Percentiles rank a stretch among this genome's conserved stretches.
Conservation (phyloP, 2,113 vertebrate species). For the Chroicocephalus ridibundus region DNA sequence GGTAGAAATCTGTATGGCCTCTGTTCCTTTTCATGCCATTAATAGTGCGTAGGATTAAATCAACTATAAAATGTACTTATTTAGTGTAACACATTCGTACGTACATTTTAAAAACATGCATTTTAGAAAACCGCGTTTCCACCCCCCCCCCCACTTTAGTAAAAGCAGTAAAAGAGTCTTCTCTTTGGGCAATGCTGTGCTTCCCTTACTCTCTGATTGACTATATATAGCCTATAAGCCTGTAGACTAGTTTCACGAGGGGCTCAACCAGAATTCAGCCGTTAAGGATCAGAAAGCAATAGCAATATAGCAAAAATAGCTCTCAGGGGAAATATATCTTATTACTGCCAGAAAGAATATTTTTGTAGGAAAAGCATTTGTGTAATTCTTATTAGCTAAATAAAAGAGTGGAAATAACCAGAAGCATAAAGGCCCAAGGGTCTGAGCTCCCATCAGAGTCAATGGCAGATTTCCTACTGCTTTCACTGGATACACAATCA, state of each 20-base stretch:
- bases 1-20: background rate
- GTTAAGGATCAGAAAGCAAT: slow-evolving; percentile 40
- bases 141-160: background rate
- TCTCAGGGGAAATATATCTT: slow-evolving; percentile 34
- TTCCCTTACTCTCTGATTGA: background rate
- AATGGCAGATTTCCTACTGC: background rate
- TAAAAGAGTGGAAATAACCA: slow-evolving; percentile 47
- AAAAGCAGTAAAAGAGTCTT: background rate
- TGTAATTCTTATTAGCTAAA: slow-evolving; percentile 49
- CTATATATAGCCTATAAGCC: background rate
- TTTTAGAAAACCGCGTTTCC: background rate
- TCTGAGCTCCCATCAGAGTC: background rate
- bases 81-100: background rate
- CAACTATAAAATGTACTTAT: background rate
- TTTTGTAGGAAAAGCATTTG: slow-evolving; percentile 34
- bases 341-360: slow-evolving; percentile 35
- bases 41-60: background rate
- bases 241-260: background rate
- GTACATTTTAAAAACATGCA: background rate
- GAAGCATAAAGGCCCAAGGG: slow-evolving; percentile 20
- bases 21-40: background rate
- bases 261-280: background rate
- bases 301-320: slow-evolving; percentile 35
- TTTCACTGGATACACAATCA: background rate
- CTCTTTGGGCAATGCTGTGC: background rate